Conservation (phyloP, 2,797 vertebrate genomes). For the Chloroceryle amazona region DNA sequence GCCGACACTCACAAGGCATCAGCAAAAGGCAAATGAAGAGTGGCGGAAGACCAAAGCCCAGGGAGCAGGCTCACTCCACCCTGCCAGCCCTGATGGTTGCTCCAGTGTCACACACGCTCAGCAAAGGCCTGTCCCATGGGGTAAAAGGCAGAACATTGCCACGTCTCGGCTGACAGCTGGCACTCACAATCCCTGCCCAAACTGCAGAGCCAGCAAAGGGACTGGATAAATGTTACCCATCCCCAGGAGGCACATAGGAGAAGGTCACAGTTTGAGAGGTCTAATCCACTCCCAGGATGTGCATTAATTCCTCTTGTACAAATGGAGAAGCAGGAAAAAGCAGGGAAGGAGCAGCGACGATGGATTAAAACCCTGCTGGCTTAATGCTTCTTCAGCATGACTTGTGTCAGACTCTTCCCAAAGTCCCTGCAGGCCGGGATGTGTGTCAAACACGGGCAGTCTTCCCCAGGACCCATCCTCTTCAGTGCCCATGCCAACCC, state of each 20-base stretch:
- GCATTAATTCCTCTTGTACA: constrained; percentile 7
- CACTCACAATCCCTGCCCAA: not conserved
- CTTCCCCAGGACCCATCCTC: not conserved
- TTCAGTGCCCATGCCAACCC: not conserved
- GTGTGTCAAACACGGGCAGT: not conserved
- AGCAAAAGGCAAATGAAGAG: constrained; percentile 9
- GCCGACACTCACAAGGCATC: not conserved
- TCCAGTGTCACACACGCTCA: not conserved
- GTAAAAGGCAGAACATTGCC: fast-evolving
- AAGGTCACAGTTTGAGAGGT: not conserved
- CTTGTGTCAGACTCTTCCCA: not conserved
- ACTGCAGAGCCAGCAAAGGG: not conserved
- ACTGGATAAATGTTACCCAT: not conserved
- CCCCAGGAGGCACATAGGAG: not conserved
- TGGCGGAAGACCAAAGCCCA: not conserved
- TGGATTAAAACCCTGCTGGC: not conserved
- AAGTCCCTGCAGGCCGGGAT: not conserved
- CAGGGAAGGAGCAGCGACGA: not conserved
- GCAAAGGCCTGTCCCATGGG: not conserved
- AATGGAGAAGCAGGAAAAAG: constrained; percentile 31
- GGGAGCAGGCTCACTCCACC: constrained; percentile 3
- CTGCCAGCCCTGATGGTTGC: not conserved
- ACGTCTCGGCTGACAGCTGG: not conserved
- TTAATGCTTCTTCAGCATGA: not conserved
- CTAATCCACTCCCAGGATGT: constrained; percentile 23